These are phyloP conservation scores for Dugesia japonica DNA, from an alignment of 2,888 invertebrate genomes.

Conservation along the genomic window DNA sequence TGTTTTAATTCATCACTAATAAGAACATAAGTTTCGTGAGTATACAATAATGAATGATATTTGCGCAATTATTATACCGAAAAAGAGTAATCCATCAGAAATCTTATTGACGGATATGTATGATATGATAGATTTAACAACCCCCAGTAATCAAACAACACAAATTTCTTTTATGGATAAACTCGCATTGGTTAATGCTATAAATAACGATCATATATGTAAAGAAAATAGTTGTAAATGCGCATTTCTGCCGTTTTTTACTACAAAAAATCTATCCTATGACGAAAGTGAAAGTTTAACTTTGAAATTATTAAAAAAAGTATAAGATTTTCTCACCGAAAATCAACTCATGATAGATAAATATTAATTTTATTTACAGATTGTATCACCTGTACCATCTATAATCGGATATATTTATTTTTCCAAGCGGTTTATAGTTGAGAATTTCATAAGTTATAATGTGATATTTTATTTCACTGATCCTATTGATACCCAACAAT, in stretches of 20 bases:
- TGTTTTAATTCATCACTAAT: not conserved
- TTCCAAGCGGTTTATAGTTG: too few species aligned
- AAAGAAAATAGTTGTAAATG: not conserved
- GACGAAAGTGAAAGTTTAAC: not conserved
- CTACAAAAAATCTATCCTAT: not conserved
- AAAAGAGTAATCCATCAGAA: not conserved
- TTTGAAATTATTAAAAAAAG: not conserved
- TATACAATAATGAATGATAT: constrained; percentile 20
- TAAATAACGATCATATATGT: not conserved
- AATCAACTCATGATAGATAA: too few species aligned
- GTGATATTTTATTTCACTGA: not conserved
- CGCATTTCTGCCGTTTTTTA: not conserved
- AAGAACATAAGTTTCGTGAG: not conserved
- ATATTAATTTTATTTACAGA: too few species aligned
- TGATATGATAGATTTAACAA: not conserved
- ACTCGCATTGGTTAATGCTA: not conserved
- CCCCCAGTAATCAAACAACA: not conserved
- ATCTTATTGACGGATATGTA: not conserved
- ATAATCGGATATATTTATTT: not conserved
- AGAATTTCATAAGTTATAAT: not conserved
- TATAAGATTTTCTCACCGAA: too few species aligned
- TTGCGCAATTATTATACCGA: not conserved
- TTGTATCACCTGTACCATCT: too few species aligned
- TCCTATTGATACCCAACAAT: too few species aligned
- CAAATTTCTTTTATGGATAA: not conserved